Conservation (phyloP, 2,113 vertebrate genomes). For the Menura novaehollandiae region DNA sequence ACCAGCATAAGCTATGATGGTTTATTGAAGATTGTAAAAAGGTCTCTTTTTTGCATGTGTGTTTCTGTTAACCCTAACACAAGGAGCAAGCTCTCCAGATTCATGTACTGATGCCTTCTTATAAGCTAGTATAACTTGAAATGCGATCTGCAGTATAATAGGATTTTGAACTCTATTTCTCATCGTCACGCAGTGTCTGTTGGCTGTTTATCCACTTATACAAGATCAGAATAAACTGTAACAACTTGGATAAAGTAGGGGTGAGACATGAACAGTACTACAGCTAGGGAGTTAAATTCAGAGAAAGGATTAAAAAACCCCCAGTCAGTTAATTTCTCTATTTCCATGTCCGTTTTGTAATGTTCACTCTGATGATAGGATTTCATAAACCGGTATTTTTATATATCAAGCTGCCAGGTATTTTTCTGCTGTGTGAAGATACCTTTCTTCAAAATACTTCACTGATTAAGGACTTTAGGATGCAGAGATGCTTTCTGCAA, state of each 20-base stretch:
- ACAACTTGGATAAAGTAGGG: neutral
- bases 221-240: neutral
- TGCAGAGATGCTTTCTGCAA: neutral
- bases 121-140: neutral
- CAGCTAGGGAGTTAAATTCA: neutral
- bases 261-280: neutral
- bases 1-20: neutral
- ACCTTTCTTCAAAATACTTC: neutral
- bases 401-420: neutral
- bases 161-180: constrained; percentile 8
- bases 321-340: neutral
- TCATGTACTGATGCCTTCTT: neutral
- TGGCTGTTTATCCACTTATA: neutral
- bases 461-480: neutral
- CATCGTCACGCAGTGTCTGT: neutral
- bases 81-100: neutral
- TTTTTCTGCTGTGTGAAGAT: neutral
- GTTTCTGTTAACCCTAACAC: neutral
- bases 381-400: neutral
- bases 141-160: constrained; percentile 3
- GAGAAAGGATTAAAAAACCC: neutral
- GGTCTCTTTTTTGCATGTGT: neutral
- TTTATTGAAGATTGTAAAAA: neutral
- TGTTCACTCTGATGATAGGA: neutral
- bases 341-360: neutral